These are phyloP conservation scores for Picathartes gymnocephalus DNA, from an alignment of 2,113 vertebrate species.

Conservation along the genomic window DNA sequence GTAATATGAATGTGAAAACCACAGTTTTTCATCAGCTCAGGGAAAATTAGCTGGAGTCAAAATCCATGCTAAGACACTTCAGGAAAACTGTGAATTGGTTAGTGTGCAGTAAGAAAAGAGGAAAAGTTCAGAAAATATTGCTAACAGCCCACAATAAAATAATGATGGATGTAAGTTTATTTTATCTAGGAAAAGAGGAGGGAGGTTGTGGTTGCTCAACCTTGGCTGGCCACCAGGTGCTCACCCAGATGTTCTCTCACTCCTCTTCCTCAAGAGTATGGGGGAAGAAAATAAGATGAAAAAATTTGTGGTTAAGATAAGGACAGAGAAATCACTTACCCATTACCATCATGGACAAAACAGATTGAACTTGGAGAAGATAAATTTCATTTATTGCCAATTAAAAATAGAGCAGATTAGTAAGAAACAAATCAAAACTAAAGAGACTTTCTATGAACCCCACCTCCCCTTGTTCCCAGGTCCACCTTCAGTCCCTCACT, in stretches of 20 bases:
- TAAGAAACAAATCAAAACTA: neutral
- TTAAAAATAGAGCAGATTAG: neutral
- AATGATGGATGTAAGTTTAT: neutral
- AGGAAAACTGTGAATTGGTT: neutral
- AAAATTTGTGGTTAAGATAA: fast-evolving
- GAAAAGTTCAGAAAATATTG: neutral
- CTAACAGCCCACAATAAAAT: neutral
- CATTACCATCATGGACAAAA: neutral
- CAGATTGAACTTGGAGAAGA: neutral
- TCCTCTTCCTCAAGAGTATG: neutral
- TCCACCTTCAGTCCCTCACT: neutral
- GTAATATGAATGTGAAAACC: neutral
- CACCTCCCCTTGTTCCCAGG: neutral
- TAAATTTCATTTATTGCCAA: neutral
- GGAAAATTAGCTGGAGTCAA: neutral
- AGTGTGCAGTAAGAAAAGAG: neutral
- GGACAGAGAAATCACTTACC: neutral
- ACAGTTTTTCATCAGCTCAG: neutral
- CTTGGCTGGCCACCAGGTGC: neutral
- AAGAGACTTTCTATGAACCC: fast-evolving
- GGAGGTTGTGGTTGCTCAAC: neutral
- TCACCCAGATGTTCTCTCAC: neutral
- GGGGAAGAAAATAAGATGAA: neutral
- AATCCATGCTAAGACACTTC: neutral
- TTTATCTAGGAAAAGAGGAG: neutral